Evolutionary conservation across 2,113 vertebrate genomes (phyloP).

Genomic region (Sander vitreus): DNA sequence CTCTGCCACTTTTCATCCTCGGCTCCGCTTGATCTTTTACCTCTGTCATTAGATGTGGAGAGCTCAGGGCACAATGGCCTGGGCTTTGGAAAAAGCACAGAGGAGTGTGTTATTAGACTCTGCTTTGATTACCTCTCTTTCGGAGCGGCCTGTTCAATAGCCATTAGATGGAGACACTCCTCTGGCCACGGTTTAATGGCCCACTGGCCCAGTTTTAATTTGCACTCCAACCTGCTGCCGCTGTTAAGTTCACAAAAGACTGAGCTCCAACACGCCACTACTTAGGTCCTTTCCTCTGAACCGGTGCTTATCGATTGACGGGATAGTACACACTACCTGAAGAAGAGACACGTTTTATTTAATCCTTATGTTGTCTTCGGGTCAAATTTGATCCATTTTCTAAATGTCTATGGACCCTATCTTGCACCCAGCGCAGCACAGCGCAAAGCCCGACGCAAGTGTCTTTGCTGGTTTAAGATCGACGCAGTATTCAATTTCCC

Average conservation of each 20-base stretch:
- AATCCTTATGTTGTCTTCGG: too few species aligned
- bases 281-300: constrained; percentile 18
- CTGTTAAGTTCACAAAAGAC: constrained; percentile 62
- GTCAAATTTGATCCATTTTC: too few species aligned
- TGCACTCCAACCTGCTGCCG: constrained; percentile 46
- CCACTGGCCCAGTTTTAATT: constrained; percentile 63
- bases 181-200: constrained; percentile 69
- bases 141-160: constrained; percentile 79
- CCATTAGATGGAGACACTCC: constrained; percentile 78
- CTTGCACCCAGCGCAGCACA: too few species aligned
- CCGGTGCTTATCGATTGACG: constrained; percentile 27
- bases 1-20: constrained; percentile 55
- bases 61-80: constrained; percentile 74
- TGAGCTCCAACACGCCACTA: constrained; percentile 8
- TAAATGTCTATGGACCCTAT: too few species aligned
- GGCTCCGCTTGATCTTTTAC: constrained; percentile 67
- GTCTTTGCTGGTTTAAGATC: too few species aligned
- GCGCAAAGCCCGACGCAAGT: too few species aligned
- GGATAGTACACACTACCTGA: not conserved
- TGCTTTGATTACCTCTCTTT: constrained; percentile 82
- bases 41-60: constrained; percentile 77
- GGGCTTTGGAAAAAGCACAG: constrained; percentile 64
- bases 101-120: constrained; percentile 80
- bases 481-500: too few species aligned
- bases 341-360: too few species aligned